Evolutionary conservation across 2,797 vertebrate genomes (phyloP).

Genomic region (Pteropus rufus): DNA sequence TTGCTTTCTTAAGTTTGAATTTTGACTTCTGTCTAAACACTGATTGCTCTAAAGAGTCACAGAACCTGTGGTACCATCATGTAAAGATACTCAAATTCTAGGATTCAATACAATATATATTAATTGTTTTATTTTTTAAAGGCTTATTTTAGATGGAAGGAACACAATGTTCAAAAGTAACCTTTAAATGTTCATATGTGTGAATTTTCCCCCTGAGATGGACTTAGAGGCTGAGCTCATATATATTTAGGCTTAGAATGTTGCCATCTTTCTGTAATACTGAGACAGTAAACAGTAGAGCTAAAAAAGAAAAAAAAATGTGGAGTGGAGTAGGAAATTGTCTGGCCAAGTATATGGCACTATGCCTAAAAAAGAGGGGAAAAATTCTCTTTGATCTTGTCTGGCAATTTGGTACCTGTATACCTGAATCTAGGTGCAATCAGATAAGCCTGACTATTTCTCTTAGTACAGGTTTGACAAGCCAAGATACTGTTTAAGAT

Average conservation of each 20-base stretch:
- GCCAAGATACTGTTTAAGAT: constrained; percentile 18
- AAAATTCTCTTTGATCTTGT: constrained; percentile 33
- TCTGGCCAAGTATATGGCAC: neutral
- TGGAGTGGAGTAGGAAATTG: neutral
- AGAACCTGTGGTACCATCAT: rapidly evolving
- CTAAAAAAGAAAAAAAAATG: neutral
- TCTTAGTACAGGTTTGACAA: constrained; percentile 37
- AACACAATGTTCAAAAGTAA: neutral
- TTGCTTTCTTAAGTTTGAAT: neutral
- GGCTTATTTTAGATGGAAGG: neutral
- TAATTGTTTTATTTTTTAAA: neutral
- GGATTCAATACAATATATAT: neutral
- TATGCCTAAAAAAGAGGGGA: neutral
- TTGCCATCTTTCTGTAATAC: neutral
- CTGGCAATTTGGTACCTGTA: constrained; percentile 10
- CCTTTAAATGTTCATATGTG: neutral
- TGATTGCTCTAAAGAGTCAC: neutral
- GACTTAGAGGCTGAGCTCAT: neutral
- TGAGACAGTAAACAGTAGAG: neutral
- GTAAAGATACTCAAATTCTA: neutral
- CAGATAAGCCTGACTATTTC: constrained; percentile 27
- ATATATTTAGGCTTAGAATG: neutral
- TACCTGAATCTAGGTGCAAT: constrained; percentile 13
- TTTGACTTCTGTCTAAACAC: neutral
- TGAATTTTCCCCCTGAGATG: neutral